phyloP scores from a whole-genome alignment of 1,140 invertebrate genomes.

The Psilanteris sp. region DNA sequence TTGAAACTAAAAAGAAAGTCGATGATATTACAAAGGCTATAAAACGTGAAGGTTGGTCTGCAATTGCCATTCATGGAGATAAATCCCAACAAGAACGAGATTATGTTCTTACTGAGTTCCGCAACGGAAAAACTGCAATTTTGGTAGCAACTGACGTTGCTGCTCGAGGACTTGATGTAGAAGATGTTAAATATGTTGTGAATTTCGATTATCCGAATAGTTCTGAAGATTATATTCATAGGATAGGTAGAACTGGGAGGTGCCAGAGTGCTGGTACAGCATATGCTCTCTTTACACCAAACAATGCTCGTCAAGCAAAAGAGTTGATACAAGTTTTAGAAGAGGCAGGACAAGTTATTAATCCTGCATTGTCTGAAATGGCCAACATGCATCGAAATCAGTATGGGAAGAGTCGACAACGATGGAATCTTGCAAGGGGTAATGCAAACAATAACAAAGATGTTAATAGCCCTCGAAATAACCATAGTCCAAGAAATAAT shows the following conservation, averaged over 20 bases:
- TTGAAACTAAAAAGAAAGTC: constrained; percentile 98
- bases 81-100: constrained; percentile 98
- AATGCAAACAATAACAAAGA: constrained; percentile 73
- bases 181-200: constrained; percentile 99
- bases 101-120: constrained; percentile 94
- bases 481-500: constrained; percentile 73
- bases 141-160: constrained; percentile 99
- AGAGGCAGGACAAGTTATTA: constrained; percentile 95
- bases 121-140: constrained; percentile 95
- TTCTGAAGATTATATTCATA: constrained; percentile 99
- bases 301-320: constrained; percentile 93
- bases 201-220: constrained; percentile 99
- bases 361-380: constrained; percentile 85
- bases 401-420: constrained; percentile 78
- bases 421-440: constrained; percentile 78
- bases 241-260: constrained; percentile 97
- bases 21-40: constrained; percentile 96
- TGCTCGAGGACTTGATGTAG: constrained; percentile 97
- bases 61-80: constrained; percentile 97
- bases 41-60: constrained; percentile 89
- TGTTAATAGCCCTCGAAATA: constrained; percentile 72
- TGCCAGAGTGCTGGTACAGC: constrained; percentile 96
- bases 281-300: constrained; percentile 97
- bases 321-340: constrained; percentile 93
- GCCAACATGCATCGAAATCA: constrained; percentile 79